Conservation (phyloP, 2,888 invertebrate genomes). For the Pseudolycoriella hygida region DNA sequence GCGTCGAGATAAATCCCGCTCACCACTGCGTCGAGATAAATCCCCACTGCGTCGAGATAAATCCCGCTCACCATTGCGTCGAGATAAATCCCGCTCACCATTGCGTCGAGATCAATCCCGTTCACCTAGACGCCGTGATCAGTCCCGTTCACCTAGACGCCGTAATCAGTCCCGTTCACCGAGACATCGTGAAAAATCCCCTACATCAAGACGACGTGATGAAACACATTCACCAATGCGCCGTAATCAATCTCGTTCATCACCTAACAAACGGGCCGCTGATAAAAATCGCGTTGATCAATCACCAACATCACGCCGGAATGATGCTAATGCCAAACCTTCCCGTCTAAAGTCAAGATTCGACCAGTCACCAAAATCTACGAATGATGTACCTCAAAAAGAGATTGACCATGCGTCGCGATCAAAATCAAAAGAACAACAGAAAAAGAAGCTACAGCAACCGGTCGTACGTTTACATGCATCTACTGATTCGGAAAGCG, state of each 20-base stretch:
- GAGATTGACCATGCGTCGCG: neutral
- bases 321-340: neutral
- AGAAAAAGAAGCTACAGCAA: constrained; percentile 3
- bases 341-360: no score
- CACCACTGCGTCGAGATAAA: no score
- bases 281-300: no score
- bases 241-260: constrained; percentile 7
- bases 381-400: neutral
- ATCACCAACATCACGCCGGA: constrained; percentile 3
- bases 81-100: no score
- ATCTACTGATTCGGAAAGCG: constrained; percentile 34
- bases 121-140: neutral
- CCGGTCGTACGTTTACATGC: constrained; percentile 40
- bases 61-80: no score
- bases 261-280: no score
- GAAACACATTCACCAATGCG: neutral
- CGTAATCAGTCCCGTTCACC: neutral
- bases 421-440: neutral
- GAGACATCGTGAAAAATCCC: no score
- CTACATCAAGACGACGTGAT: no score
- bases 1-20: no score
- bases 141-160: neutral
- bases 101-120: neutral
- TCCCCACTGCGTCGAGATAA: no score
- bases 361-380: no score